Evolutionary conservation across 2,888 invertebrate genomes (phyloP), one percentile per base, ranked within the genome.

Genomic region (Gymnocheta viridis): DNA sequence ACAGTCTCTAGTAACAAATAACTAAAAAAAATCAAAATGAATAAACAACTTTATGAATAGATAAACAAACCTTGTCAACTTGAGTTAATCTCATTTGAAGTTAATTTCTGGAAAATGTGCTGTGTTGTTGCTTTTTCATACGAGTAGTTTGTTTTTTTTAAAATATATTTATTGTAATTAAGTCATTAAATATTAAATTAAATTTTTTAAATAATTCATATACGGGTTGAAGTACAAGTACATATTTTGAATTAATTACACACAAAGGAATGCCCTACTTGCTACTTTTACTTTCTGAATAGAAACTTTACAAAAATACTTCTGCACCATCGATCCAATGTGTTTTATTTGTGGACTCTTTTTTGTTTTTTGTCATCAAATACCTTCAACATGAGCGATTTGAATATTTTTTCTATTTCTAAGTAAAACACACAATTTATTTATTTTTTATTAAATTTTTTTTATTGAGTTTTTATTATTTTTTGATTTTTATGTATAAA

Each of bases 1-100:
- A 47, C 14, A 47, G 60, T 47, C 32, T 60, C 49, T 12, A 14
- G 35, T 60, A 49, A 29, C n/a, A 51, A 67, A 32, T 51, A 12
- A 2, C 14, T 29, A 32, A 44, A 24, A 51, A 10, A 32, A 54
- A 56, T n/a, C n/a, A 60, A 35, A 35, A 47, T 22, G 17, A 66
- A 19, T 19, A 10, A 41, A n/a, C 12, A n/a, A n/a, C 12, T 12
- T 27, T 56, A 70, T 10, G 51, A 17, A 38, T 14, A 49, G 72
- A 35, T 56, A 56, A 79, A 82, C 69, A 82, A n/a, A 82, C 82
- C 79, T 82, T 79, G 78, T 82, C 82, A 69, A 74, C 64, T 64
- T 62, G 79, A 79, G n/a, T 74, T 74, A 70, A 82, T 79, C 62
- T 58, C 24, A 70, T 69, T 73, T 70, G 35, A 44, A 56, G 44